These are phyloP conservation scores for Acanthosoma haemorrhoidale DNA, from an alignment of 2,888 invertebrate species.

Conservation along the genomic window DNA sequence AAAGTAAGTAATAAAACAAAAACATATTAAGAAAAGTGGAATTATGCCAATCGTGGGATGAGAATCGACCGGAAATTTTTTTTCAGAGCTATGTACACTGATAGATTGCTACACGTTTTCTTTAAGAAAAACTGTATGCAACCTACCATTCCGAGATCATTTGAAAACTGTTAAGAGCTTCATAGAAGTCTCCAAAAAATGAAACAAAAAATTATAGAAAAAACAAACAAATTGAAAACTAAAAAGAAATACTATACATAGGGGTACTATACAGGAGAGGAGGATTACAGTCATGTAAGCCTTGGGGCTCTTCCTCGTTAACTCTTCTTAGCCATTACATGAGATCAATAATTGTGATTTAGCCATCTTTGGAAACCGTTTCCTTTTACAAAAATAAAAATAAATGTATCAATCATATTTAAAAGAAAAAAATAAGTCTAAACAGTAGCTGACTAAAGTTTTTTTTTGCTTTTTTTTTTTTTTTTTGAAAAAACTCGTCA, in stretches of 20 bases:
- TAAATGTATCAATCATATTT: conserved; percentile 15
- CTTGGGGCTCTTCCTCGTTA: conserved; percentile 24
- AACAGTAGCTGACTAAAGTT: conserved; percentile 6
- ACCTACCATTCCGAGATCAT: conserved; percentile 42
- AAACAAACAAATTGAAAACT: conserved; percentile 29
- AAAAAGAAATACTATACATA: conserved; percentile 32
- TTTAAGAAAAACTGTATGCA: conserved; percentile 15
- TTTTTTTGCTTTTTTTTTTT: background rate
- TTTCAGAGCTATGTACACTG: conserved; percentile 35
- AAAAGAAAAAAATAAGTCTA: conserved; percentile 16
- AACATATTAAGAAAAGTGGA: background rate
- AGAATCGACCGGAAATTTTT: conserved; percentile 22
- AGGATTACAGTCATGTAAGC: conserved; percentile 29
- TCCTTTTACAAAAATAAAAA: conserved; percentile 23
- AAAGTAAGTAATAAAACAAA: too few species aligned
- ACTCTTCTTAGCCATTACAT: conserved; percentile 15
- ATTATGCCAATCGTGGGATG: conserved; percentile 20
- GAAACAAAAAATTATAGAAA: conserved; percentile 34
- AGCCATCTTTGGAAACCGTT: conserved; percentile 38
- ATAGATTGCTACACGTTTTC: conserved; percentile 30
- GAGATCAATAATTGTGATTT: conserved; percentile 38
- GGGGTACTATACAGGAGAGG: conserved; percentile 30
- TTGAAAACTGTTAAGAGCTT: conserved; percentile 42
- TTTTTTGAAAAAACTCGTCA: too few species aligned
- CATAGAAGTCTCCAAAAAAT: conserved; percentile 37